These are phyloP conservation scores for Caenorhabditis sp. DNA, from an alignment of 2,888 invertebrate genomes.

Conservation along the genomic window DNA sequence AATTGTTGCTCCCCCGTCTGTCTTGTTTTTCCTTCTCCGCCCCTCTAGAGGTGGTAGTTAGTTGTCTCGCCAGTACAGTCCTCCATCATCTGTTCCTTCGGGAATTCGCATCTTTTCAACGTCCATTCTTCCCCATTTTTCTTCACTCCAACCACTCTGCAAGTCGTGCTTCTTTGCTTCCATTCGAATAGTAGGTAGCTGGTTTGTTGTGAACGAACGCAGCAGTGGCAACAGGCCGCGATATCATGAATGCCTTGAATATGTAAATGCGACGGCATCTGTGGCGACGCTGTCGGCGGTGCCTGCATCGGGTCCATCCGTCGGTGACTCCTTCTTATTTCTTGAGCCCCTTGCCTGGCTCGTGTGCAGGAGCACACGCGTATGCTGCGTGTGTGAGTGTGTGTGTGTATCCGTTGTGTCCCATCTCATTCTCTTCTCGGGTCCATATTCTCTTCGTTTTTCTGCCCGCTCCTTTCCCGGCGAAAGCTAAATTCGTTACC, in stretches of 20 bases:
- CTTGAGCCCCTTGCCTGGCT: conserved; percentile 13
- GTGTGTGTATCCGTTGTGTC: conserved; percentile 53
- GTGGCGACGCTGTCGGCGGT: neutral
- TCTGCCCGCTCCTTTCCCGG: conserved; percentile 41
- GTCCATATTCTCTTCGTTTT: conserved; percentile 64
- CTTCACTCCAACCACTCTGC: neutral
- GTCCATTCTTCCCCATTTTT: neutral
- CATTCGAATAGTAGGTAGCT: conserved; percentile 17
- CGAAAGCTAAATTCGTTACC: conserved; percentile 61
- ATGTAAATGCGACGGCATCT: conserved; percentile 30
- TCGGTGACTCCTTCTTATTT: neutral
- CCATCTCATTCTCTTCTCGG: conserved; percentile 57
- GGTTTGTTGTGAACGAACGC: conserved; percentile 8
- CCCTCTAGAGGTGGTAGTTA: conserved; percentile 42
- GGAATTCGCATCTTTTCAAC: conserved; percentile 18
- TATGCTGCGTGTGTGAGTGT: neutral
- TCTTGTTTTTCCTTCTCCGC: conserved; percentile 8
- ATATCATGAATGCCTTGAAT: conserved; percentile 45
- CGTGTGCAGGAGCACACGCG: conserved; percentile 19
- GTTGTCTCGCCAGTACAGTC: conserved; percentile 28
- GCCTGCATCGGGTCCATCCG: too few species aligned
- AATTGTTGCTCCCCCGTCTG: conserved; percentile 15
- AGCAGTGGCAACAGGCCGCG: too few species aligned
- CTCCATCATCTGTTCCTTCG: conserved; percentile 36
- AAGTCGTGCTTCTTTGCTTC: conserved; percentile 3